Conservation (phyloP, 2,113 vertebrate species). For the Poecile atricapillus region DNA sequence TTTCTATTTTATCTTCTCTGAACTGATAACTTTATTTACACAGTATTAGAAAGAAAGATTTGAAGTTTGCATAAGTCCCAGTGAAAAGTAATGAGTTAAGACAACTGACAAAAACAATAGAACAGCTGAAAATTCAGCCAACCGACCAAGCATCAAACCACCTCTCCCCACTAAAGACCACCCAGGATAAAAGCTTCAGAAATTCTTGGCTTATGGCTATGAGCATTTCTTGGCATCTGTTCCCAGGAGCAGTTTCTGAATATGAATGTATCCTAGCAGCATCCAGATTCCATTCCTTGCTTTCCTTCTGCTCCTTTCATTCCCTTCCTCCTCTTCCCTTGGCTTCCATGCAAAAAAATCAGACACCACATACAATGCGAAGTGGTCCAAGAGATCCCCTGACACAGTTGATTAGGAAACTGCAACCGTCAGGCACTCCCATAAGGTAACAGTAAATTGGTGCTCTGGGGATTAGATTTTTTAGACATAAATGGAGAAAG, state of each 20-base stretch:
- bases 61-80: not conserved
- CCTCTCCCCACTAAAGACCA: not conserved
- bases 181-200: not conserved
- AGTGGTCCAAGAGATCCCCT: not conserved
- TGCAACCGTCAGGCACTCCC: not conserved
- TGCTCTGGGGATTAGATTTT: not conserved
- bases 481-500: not conserved
- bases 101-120: not conserved
- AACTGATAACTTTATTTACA: not conserved
- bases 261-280: not conserved
- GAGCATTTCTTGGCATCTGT: not conserved
- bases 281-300: not conserved
- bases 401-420: not conserved
- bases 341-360: not conserved
- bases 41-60: not conserved
- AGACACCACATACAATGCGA: not conserved
- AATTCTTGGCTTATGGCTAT: not conserved
- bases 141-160: accelerated
- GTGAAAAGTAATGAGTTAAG: not conserved
- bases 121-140: not conserved
- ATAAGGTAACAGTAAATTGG: not conserved
- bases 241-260: not conserved
- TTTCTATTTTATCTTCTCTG: not conserved
- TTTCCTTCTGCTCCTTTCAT: not conserved
- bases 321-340: not conserved